Evolutionary conservation across 2,797 vertebrate species (phyloP).

Genomic region (Limnodromus scolopaceus): DNA sequence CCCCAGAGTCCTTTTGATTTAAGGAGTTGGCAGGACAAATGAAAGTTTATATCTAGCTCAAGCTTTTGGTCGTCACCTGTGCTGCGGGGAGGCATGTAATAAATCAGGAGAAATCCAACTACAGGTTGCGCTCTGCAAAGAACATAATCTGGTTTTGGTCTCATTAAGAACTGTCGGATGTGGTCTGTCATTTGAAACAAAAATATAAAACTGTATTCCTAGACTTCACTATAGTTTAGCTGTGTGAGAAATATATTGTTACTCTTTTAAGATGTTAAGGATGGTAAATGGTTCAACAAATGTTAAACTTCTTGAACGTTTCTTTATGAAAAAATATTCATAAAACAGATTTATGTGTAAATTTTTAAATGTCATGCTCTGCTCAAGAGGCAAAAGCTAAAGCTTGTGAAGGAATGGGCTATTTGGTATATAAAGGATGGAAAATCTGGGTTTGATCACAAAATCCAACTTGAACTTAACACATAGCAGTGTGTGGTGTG

Average conservation of each 20-base stretch:
- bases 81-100: neutral
- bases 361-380: neutral
- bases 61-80: neutral
- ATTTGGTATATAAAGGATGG: neutral
- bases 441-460: neutral
- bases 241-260: neutral
- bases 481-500: neutral
- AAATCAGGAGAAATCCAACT: neutral
- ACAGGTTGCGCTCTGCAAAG: neutral
- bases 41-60: neutral
- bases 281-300: neutral
- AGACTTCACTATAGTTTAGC: neutral
- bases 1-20: neutral
- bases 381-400: neutral
- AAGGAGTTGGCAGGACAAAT: neutral
- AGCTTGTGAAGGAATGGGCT: neutral
- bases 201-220: neutral
- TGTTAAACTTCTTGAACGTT: neutral
- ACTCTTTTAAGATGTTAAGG: neutral
- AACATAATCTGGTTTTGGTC: neutral
- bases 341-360: neutral
- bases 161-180: neutral
- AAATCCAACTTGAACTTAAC: neutral
- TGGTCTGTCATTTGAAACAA: neutral
- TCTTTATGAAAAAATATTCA: neutral